A percentile compares a stretch with the other conserved stretches of the same genome.
phyloP scores from a whole-genome alignment of 1,140 invertebrate genomes.

The Ostrea denselamellosa region DNA sequence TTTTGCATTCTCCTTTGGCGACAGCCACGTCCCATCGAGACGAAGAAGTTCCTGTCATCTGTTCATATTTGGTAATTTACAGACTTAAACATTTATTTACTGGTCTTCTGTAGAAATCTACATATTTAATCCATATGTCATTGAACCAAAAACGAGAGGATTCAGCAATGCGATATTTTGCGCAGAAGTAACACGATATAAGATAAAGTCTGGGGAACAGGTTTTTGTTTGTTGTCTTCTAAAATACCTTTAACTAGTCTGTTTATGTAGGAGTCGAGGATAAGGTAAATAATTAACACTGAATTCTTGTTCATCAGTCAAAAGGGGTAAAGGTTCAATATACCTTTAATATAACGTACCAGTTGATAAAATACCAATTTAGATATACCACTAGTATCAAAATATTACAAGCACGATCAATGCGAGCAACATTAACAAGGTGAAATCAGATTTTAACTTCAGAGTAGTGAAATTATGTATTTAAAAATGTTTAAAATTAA shows the following conservation, averaged over 20 bases:
- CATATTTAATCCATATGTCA: slow-evolving; percentile 7
- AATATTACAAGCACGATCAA: slow-evolving; percentile 22
- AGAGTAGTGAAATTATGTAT: slow-evolving; percentile 34
- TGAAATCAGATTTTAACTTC: slow-evolving; percentile 11
- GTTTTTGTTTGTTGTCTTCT: slow-evolving; percentile 22
- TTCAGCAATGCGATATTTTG: neutral
- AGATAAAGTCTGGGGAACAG: slow-evolving; percentile 23
- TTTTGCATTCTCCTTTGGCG: neutral
- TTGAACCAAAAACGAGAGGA: neutral
- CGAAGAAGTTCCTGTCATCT: neutral
- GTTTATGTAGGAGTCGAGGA: slow-evolving; percentile 1
- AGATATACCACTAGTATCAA: slow-evolving; percentile 25
- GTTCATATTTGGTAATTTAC: neutral
- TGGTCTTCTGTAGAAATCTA: neutral
- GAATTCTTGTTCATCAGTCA: neutral
- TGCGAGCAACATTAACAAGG: neutral
- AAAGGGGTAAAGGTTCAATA: slow-evolving; percentile 2
- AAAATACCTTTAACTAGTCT: neutral
- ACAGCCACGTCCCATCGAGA: neutral
- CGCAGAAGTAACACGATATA: neutral
- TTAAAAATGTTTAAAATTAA: slow-evolving; percentile 37
- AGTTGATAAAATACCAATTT: slow-evolving; percentile 30
- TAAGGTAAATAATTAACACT: slow-evolving; percentile 6
- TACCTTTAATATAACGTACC: neutral
- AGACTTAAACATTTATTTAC: neutral